Conservation (phyloP, 2,113 vertebrate genomes). For the Grallaria varia region DNA sequence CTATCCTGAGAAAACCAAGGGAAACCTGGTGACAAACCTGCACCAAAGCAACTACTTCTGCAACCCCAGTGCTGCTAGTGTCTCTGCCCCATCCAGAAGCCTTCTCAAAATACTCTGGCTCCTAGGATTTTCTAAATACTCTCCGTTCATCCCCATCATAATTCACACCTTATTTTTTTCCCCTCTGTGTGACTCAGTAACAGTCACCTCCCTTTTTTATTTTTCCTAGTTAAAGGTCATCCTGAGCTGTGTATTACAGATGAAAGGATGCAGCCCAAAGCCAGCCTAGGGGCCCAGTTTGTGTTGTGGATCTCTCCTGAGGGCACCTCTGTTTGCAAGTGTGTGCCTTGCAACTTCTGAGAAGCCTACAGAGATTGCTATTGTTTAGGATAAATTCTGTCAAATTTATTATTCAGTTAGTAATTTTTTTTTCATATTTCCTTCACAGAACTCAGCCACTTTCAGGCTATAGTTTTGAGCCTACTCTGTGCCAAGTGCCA, state of each 20-base stretch:
- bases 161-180: conserved; percentile 23
- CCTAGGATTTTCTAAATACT: conserved; percentile 29
- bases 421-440: neutral
- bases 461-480: conserved; percentile 20
- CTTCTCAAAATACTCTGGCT: conserved; percentile 1
- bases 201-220: conserved; percentile 26
- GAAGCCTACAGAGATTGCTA: conserved; percentile 16
- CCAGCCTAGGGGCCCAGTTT: conserved; percentile 53
- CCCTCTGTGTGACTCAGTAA: conserved; percentile 3
- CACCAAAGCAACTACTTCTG: neutral
- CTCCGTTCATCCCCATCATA: neutral
- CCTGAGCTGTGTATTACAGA: conserved; percentile 14
- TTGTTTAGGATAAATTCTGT: conserved; percentile 28
- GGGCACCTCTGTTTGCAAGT: conserved; percentile 34
- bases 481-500: neutral
- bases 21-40: neutral
- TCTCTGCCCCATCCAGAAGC: neutral
- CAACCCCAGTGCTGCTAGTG: neutral
- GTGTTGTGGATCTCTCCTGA: conserved; percentile 30
- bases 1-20: neutral
- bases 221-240: conserved; percentile 56
- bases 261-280: conserved; percentile 55
- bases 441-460: neutral
- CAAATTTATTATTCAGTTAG: neutral
- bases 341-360: conserved; percentile 6